A percentile compares a stretch with the other conserved stretches of the same genome.
Conservation (phyloP, 2,113 vertebrate species). For the Acrocephalus kingi region DNA sequence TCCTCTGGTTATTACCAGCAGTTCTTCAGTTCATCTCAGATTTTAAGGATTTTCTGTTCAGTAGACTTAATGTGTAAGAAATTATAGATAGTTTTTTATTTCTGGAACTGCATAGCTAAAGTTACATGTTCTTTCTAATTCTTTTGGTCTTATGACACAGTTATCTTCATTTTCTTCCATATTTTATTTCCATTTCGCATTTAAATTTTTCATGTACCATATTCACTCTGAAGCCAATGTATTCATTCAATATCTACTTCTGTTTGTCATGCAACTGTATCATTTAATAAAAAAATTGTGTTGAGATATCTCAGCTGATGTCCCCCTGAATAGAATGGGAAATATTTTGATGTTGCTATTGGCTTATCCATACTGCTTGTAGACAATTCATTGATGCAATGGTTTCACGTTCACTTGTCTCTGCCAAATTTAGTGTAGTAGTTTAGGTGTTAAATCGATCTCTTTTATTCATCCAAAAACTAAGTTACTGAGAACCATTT, state of each 20-base stretch:
- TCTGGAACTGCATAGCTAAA: background rate
- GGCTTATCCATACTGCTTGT: background rate
- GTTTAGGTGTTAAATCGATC: background rate
- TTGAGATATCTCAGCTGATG: background rate
- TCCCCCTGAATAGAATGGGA: background rate
- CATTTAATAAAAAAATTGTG: background rate
- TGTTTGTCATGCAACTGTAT: background rate
- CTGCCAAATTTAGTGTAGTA: too few species aligned
- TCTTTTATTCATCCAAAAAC: background rate
- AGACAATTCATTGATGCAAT: background rate
- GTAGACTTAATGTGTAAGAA: conserved; percentile 7
- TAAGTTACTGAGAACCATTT: background rate
- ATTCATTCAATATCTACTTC: background rate
- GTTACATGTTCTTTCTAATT: conserved; percentile 3
- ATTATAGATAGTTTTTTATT: background rate
- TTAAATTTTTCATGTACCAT: conserved; percentile 7
- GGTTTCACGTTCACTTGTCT: too few species aligned
- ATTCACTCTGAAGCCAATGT: background rate
- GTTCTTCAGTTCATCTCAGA: conserved; percentile 2
- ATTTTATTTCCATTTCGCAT: conserved; percentile 31
- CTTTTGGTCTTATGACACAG: background rate
- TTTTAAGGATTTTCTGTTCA: conserved; percentile 31
- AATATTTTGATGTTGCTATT: background rate
- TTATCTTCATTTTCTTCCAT: conserved; percentile 14
- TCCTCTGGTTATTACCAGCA: conserved; percentile 30